phyloP scores from a whole-genome alignment of 2,888 invertebrate genomes.

The Acrocyrtus sp. region DNA sequence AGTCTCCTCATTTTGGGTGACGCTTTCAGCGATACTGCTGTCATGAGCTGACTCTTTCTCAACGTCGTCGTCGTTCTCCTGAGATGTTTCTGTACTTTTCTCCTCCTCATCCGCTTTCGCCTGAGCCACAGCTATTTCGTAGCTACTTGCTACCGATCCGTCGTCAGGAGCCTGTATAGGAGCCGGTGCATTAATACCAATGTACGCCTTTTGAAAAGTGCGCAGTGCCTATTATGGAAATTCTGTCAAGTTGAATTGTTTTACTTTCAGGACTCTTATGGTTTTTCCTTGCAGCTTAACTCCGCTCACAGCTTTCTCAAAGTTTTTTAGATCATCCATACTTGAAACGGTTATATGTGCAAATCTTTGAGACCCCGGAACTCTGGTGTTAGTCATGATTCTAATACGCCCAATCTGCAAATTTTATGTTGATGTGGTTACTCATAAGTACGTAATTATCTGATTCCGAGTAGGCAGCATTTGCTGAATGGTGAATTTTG shows the following conservation, averaged over 20 bases:
- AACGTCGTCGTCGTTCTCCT: not conserved
- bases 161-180: constrained; percentile 39
- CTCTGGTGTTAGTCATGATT: constrained; percentile 54
- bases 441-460: no score
- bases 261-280: constrained; percentile 51
- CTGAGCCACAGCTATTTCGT: constrained; percentile 23
- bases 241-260: no score
- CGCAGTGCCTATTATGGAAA: no score
- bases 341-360: constrained; percentile 45
- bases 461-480: not conserved
- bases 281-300: constrained; percentile 39
- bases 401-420: constrained; percentile 54
- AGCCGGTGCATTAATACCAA: no score
- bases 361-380: constrained; percentile 51
- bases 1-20: constrained; percentile 4
- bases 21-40: not conserved
- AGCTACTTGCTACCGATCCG: constrained; percentile 31
- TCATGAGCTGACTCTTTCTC: not conserved
- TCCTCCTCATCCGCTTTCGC: constrained; percentile 25
- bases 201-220: no score
- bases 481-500: not conserved
- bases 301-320: constrained; percentile 38
- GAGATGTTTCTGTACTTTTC: not conserved
- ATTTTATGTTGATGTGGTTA: constrained; percentile 1
- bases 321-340: constrained; percentile 33